Evolutionary conservation across 2,113 vertebrate species (phyloP), one percentile per base, ranked within the genome.

Genomic region (Phrynosoma blainvillii): DNA sequence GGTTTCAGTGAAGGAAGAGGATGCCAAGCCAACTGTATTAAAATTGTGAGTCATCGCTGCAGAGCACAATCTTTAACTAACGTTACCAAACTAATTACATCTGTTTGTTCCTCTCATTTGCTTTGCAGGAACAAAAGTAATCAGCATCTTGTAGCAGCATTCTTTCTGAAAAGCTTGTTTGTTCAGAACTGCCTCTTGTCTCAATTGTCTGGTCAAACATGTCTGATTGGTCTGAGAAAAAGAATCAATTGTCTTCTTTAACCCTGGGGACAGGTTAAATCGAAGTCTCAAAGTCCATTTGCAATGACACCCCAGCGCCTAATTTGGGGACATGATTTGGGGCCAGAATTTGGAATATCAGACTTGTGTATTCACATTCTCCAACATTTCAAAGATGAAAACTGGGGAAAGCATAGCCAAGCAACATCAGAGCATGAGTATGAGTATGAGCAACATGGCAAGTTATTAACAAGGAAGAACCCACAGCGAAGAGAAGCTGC

Each of bases 1-100:
- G 68, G 14, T 89, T 86, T 75, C 54, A n/a, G 74, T 65, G 40
- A 90, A 79, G 40, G 79, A 73, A 4, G 47, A 30, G 86, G 52
- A 40, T 52, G 77, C 6, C n/a, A 76, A 5, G 56, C 13, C 20
- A 2, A 1, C 74, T 82, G 65, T 21, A 1, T 14, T 11, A 66
- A 84, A 36, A 10, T 40, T n/a, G 5, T 0, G 0, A 87, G 88
- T 84, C 78, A 75, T 47, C 59, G 40, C 89, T 74, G 62, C 59
- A 88, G 74, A 79, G 1, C 40, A 73, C 77, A 84, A 1, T 4
- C 13, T 59, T 47, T 84, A 23, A 75, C 23, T 36, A 36, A 36
- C 36, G 1, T 36, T 36, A 36, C 36, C 36, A 36, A 36, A 36
- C 36, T 88, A 66, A 66, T 3, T 12, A 5, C 80, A 23, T 75